phyloP scores from a whole-genome alignment of 2,888 invertebrate species.

The Catocala fraxini region DNA sequence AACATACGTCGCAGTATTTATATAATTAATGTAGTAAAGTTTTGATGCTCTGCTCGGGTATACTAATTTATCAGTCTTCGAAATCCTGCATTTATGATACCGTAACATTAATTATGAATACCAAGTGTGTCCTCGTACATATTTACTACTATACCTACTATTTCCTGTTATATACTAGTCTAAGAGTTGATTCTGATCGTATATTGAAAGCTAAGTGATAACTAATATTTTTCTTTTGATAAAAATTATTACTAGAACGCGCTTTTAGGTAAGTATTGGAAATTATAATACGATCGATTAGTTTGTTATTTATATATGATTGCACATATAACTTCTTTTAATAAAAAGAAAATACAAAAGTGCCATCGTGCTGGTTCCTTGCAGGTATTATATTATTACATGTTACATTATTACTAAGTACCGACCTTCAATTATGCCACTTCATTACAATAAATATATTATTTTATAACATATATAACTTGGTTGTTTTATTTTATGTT shows the following conservation, averaged over 20 bases:
- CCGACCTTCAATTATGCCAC: conserved; percentile 69
- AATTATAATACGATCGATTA: conserved; percentile 10
- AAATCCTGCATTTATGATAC: conserved; percentile 66
- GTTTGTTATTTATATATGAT: conserved; percentile 12
- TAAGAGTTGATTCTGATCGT: conserved; percentile 34
- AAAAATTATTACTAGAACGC: conserved; percentile 7
- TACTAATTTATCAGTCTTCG: conserved; percentile 55
- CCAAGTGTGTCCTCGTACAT: conserved; percentile 23
- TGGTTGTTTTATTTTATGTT: background rate
- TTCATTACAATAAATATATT: conserved; percentile 77
- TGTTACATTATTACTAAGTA: conserved; percentile 61
- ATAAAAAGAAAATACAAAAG: conserved; percentile 53
- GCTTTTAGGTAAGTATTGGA: conserved; percentile 10
- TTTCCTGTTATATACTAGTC: conserved; percentile 41
- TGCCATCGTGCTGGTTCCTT: conserved; percentile 80
- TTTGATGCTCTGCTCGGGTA: conserved; percentile 46
- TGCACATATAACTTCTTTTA: conserved; percentile 26
- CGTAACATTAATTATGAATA: conserved; percentile 46
- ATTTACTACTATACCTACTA: conserved; percentile 24
- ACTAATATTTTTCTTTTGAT: conserved; percentile 17
- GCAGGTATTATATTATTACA: conserved; percentile 55
- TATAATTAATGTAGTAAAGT: conserved; percentile 46
- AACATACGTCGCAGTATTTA: conserved; percentile 69
- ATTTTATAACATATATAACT: conserved; percentile 71
- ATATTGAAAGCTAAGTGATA: conserved; percentile 21